These are phyloP conservation scores for Arrhamphus sclerolepis DNA, from an alignment of 2,797 vertebrate species.

Conservation along the genomic window DNA sequence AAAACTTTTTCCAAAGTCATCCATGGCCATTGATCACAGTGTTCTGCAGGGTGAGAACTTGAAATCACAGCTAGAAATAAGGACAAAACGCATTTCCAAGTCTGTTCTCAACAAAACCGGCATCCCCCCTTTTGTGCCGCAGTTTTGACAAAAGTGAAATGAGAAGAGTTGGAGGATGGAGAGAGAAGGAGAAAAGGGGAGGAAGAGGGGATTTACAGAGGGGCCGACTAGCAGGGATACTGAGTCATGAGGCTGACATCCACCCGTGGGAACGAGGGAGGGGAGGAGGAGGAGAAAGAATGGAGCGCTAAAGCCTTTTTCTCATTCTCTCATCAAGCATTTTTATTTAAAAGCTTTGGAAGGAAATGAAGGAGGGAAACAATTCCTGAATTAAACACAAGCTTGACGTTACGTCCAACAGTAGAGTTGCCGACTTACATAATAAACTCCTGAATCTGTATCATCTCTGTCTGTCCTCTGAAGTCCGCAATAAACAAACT, in stretches of 20 bases:
- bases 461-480: too few relatives aligned
- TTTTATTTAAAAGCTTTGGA: conserved; percentile 30
- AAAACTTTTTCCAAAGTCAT: conserved; percentile 9
- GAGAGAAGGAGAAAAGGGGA: conserved; percentile 1
- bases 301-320: conserved; percentile 17
- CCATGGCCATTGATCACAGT: too few relatives aligned
- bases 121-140: conserved; percentile 1
- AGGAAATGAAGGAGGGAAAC: conserved; percentile 5
- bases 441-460: too few relatives aligned
- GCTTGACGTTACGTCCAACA: too few relatives aligned
- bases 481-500: too few relatives aligned
- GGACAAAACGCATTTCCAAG: neutral
- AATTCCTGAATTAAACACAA: neutral
- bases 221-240: conserved; percentile 34
- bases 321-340: conserved; percentile 31
- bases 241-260: conserved; percentile 48
- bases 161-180: conserved; percentile 26
- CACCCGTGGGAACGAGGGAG: conserved; percentile 51
- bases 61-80: neutral
- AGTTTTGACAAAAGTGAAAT: neutral
- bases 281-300: conserved; percentile 6
- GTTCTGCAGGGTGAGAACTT: neutral
- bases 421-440: too few relatives aligned
- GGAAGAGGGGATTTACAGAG: conserved; percentile 33
- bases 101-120: neutral